phyloP scores from a whole-genome alignment of 2,113 vertebrate species.

The Oxyruncus cristatus region DNA sequence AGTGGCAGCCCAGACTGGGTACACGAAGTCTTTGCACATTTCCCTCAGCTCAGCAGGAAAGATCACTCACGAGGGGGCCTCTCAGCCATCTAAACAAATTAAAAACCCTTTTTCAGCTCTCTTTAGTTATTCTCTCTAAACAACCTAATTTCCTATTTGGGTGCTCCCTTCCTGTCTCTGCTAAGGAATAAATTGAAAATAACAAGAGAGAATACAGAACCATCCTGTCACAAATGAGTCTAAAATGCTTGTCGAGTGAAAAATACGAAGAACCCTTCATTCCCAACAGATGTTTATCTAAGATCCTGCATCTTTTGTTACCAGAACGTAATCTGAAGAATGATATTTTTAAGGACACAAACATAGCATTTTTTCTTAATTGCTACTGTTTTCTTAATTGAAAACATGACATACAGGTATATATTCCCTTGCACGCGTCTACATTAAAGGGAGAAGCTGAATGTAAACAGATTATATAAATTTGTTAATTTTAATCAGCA shows the following conservation, averaged over 20 bases:
- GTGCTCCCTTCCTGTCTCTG: constrained; percentile 20
- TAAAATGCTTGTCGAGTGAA: neutral
- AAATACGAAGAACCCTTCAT: neutral
- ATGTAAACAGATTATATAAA: neutral
- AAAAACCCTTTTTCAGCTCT: constrained; percentile 9
- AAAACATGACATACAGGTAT: neutral
- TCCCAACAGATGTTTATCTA: constrained; percentile 17
- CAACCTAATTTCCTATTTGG: constrained; percentile 42
- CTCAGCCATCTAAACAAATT: constrained; percentile 36
- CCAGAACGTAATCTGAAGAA: neutral
- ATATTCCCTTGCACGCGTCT: neutral
- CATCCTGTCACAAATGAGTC: neutral
- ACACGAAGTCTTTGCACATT: neutral
- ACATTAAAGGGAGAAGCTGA: neutral
- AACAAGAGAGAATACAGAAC: neutral
- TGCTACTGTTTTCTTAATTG: neutral
- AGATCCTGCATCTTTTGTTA: neutral
- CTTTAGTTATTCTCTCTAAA: constrained; percentile 36
- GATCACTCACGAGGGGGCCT: neutral
- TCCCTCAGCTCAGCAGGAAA: neutral
- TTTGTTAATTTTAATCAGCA: neutral
- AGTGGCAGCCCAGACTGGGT: neutral
- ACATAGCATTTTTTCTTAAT: neutral
- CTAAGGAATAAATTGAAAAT: constrained; percentile 35
- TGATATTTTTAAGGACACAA: neutral